A percentile compares a stretch with the other conserved stretches of the same genome.
phyloP scores from a whole-genome alignment of 2,113 vertebrate species.

The Callopanchax toddi region DNA sequence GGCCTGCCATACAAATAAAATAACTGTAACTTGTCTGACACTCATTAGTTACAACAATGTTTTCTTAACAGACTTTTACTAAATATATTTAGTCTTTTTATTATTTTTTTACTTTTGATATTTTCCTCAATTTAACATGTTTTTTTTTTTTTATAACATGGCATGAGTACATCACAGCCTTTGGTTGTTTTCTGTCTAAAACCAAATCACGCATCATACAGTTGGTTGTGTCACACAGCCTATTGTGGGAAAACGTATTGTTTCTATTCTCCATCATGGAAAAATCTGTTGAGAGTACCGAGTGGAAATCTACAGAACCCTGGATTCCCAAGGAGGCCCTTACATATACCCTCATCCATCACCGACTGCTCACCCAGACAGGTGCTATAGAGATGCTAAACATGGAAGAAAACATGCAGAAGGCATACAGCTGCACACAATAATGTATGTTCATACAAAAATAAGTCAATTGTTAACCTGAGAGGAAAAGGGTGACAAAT shows the following conservation, averaged over 20 bases:
- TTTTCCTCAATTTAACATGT: too few relatives aligned
- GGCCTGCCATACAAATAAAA: too few relatives aligned
- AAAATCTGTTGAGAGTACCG: background rate
- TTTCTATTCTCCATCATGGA: background rate
- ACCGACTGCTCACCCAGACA: background rate
- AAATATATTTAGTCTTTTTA: too few relatives aligned
- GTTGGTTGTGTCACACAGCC: too few relatives aligned
- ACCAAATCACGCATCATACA: too few relatives aligned
- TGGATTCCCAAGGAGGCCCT: background rate
- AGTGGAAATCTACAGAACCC: slow-evolving; percentile 26
- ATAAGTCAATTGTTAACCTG: too few relatives aligned
- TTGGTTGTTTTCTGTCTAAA: background rate
- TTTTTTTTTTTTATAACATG: too few relatives aligned
- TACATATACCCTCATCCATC: slow-evolving; percentile 10
- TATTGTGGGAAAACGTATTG: background rate
- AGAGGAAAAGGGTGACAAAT: background rate
- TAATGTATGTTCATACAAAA: background rate
- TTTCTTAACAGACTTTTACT: too few relatives aligned
- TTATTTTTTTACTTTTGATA: too few relatives aligned
- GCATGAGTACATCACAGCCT: background rate
- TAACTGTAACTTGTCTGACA: too few relatives aligned
- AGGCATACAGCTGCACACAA: background rate
- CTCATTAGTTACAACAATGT: too few relatives aligned
- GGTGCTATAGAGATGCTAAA: background rate
- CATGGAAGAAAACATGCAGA: background rate